These are phyloP conservation scores for Diphyllodes magnificus DNA, from an alignment of 2,113 vertebrate species.

Conservation along the genomic window DNA sequence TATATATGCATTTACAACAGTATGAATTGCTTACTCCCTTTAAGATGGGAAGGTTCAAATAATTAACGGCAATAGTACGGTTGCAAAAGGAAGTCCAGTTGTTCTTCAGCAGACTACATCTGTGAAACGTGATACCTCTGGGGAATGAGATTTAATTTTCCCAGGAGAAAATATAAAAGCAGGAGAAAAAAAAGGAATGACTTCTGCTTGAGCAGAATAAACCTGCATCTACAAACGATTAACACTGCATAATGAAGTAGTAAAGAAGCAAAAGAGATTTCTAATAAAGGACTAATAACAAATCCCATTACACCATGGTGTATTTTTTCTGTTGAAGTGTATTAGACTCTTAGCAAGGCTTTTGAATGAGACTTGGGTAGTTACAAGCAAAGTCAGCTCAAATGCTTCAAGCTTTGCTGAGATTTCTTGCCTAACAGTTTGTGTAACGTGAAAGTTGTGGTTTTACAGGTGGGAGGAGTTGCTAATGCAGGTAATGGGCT, in stretches of 20 bases:
- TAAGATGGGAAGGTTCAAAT: slow-evolving; percentile 49
- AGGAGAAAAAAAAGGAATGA: slow-evolving; percentile 28
- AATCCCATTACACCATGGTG: slow-evolving; percentile 56
- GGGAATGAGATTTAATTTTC: slow-evolving; percentile 62
- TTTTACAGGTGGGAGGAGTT: slow-evolving; percentile 34
- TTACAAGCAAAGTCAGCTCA: slow-evolving; percentile 11
- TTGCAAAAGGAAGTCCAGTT: slow-evolving; percentile 59
- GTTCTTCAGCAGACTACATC: slow-evolving; percentile 47
- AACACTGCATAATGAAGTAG: slow-evolving; percentile 62
- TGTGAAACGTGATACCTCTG: slow-evolving; percentile 52
- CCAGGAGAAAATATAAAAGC: slow-evolving; percentile 54
- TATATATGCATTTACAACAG: slow-evolving; percentile 12
- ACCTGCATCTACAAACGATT: slow-evolving; percentile 53
- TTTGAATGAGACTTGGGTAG: slow-evolving; percentile 24
- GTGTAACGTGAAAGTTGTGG: background rate
- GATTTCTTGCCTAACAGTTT: background rate
- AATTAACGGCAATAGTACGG: slow-evolving; percentile 47
- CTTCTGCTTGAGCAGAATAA: slow-evolving; percentile 59
- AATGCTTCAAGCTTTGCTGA: slow-evolving; percentile 13
- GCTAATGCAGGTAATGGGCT: slow-evolving; percentile 16
- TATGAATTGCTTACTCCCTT: slow-evolving; percentile 44
- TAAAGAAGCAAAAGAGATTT: slow-evolving; percentile 64
- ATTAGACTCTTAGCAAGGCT: slow-evolving; percentile 34
- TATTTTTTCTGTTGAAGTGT: slow-evolving; percentile 36
- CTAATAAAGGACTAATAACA: slow-evolving; percentile 70